A percentile compares a stretch with the other conserved stretches of the same genome.
These are phyloP conservation scores for Cherax quadricarinatus DNA, from an alignment of 1,140 invertebrate genomes.

Conservation along the genomic window DNA sequence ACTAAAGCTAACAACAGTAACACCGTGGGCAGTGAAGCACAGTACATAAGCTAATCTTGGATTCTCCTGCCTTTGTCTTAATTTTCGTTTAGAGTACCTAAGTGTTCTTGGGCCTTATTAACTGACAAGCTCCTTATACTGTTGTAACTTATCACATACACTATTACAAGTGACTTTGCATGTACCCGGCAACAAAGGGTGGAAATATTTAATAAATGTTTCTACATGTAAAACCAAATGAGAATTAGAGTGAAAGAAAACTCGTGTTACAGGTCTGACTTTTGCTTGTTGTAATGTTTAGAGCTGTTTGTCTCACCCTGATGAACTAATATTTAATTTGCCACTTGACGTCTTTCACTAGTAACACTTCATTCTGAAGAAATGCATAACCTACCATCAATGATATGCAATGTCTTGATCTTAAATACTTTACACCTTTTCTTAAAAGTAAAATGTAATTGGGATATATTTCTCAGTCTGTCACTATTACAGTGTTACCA, in stretches of 20 bases:
- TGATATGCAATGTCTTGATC: neutral
- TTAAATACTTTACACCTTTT: too few species aligned
- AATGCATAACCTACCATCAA: neutral
- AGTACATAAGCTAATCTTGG: neutral
- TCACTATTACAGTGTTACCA: too few species aligned
- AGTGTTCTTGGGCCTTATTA: neutral
- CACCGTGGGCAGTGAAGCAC: neutral
- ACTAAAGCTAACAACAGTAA: neutral
- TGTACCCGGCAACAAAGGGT: neutral
- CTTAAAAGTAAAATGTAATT: too few species aligned
- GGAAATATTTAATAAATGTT: neutral
- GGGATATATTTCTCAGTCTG: too few species aligned
- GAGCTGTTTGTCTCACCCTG: neutral
- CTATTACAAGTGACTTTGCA: neutral
- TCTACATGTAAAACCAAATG: neutral
- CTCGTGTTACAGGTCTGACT: neutral
- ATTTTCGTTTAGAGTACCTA: neutral
- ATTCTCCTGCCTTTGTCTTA: conserved; percentile 1
- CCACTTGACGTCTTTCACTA: neutral
- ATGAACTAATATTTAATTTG: neutral
- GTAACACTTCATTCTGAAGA: neutral
- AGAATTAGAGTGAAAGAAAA: neutral
- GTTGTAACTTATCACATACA: neutral
- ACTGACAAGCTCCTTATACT: neutral
- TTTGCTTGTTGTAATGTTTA: neutral